phyloP scores from a whole-genome alignment of 2,797 vertebrate species.

The Onychomys torridus region DNA sequence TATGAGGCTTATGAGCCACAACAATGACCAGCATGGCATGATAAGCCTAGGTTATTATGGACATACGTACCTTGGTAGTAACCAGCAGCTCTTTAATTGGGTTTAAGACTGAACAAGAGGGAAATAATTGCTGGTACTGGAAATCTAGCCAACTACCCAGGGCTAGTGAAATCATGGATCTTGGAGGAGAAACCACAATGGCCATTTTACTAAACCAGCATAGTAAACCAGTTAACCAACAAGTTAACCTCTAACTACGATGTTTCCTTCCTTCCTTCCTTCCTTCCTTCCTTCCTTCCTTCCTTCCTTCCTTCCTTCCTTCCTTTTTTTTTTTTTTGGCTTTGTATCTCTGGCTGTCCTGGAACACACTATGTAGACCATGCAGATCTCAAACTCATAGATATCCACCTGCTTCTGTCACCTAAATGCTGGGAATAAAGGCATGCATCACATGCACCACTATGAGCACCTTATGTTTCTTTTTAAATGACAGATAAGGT shows the following conservation, averaged over 20 bases:
- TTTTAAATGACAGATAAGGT: constrained; percentile 24
- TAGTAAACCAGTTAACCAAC: too few relatives aligned
- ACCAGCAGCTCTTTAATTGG: neutral
- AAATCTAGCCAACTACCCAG: neutral
- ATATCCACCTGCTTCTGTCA: neutral
- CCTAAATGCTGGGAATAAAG: neutral
- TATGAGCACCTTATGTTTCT: neutral
- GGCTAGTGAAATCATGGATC: neutral
- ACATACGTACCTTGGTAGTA: neutral
- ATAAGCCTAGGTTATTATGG: neutral
- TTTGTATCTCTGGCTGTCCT: neutral
- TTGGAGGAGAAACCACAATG: neutral
- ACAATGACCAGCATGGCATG: neutral
- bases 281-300: too few relatives aligned
- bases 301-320: too few relatives aligned
- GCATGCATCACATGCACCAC: too few relatives aligned
- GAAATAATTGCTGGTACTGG: neutral
- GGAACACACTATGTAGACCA: neutral
- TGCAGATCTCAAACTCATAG: neutral
- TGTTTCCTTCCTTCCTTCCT: too few relatives aligned
- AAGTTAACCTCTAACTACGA: too few relatives aligned
- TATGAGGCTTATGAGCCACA: neutral
- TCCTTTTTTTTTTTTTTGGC: neutral
- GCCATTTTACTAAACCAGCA: neutral
- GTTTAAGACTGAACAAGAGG: too few relatives aligned